Base-by-base conservation (phyloP, 2,888 invertebrate genomes). In the Agapetus fuscipes region DNA sequence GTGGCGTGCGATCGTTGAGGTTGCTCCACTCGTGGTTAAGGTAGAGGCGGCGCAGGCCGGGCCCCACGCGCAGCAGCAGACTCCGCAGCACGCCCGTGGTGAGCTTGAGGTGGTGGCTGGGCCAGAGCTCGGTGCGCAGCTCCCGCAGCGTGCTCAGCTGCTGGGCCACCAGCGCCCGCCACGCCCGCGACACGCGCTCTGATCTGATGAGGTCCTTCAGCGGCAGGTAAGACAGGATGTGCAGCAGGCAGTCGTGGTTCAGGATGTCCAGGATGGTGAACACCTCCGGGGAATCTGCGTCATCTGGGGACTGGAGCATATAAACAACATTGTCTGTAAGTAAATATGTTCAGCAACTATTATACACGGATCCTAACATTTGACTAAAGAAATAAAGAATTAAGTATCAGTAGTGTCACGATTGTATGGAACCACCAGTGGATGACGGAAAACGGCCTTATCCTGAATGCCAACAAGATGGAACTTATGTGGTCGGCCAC, bases 141-240 rank as follows among this genome's bases (percentile, higher is more conserved):
- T n/a, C n/a, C n/a, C n/a, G n/a, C n/a, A n/a, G n/a, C n/a, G n/a
- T n/a, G n/a, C n/a, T 6, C 20, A 74, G 61, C 50, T 72, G 69
- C 46, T 71, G 66, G 40, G 64, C 63, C 14, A 72, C 59, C 51
- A 74, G 57, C 27, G 48, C 57, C 45, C 64, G 66, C 76, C 76
- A 76, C 28, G 62, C 56, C 55, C 70, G 74, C 48, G 73, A 74
- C 41, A 75, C 75, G 54, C 71, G 58, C 52, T 76, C 75, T n/a
- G 72, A 66, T 43, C 62, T 56, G 15, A 76, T 64, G 41, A 72
- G 58, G 49, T 75, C 72, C 41, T 58, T 56, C 24, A 75, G 60
- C 11, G 72, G 65, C 32, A 76, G 53, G 49, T 64, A 71, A 3
- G 58, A 53, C 46, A 76, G 62, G 37, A 76, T 61, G 34, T 74